Evolutionary conservation across 2,888 invertebrate genomes (phyloP).

Genomic region (Noctua pronuba): DNA sequence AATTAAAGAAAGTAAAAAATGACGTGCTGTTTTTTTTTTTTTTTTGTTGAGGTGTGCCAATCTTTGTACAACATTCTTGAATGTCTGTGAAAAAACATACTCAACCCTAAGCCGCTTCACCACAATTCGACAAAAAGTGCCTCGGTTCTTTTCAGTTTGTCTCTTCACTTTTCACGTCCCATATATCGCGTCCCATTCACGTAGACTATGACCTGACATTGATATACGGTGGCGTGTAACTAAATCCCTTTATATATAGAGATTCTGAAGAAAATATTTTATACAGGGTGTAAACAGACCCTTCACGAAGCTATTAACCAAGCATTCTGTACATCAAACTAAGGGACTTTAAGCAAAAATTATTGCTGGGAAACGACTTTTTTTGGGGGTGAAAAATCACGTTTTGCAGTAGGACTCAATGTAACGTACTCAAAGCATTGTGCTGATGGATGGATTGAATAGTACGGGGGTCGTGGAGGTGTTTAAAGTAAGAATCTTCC

Average conservation of each 20-base stretch:
- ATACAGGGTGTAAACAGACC: too few species aligned
- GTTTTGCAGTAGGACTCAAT: too few species aligned
- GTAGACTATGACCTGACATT: constrained; percentile 17
- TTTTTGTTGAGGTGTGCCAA: background rate
- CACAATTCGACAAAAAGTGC: background rate
- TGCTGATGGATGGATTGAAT: too few species aligned
- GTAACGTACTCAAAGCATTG: too few species aligned
- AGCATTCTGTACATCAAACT: too few species aligned
- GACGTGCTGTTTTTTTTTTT: background rate
- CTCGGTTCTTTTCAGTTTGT: constrained; percentile 7
- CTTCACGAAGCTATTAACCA: too few species aligned
- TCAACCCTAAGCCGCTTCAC: background rate
- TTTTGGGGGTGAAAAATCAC: too few species aligned
- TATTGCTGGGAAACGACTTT: too few species aligned
- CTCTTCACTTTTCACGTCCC: background rate
- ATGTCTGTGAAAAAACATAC: background rate
- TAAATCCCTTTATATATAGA: background rate
- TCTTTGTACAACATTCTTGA: background rate
- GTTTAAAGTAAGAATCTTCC: too few species aligned
- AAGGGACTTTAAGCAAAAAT: too few species aligned
- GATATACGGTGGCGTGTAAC: constrained; percentile 17
- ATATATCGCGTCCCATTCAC: constrained; percentile 8
- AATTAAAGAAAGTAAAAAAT: background rate
- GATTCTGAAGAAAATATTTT: background rate
- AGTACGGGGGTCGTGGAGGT: too few species aligned